These are phyloP conservation scores for Crotalus horridus DNA, from an alignment of 2,113 vertebrate species.

Conservation along the genomic window DNA sequence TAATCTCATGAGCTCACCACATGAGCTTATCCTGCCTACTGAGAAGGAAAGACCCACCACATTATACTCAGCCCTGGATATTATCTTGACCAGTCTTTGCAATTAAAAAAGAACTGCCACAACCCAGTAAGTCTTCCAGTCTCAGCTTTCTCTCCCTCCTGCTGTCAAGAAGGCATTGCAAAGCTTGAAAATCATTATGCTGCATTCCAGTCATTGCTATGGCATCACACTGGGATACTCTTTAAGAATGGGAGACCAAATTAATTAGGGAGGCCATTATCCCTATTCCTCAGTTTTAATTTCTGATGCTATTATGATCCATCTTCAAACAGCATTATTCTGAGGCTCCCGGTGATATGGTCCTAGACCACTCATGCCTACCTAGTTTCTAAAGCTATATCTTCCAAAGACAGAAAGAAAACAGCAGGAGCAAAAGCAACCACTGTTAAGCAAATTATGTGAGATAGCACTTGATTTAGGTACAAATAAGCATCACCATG, in stretches of 20 bases:
- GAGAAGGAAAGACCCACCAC: not conserved
- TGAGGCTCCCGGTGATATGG: not conserved
- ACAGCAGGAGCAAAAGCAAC: not conserved
- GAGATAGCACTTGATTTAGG: not conserved
- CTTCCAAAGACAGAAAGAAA: not conserved
- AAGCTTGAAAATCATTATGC: not conserved
- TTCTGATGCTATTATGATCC: not conserved
- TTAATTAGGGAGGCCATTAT: not conserved
- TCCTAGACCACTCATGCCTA: not conserved
- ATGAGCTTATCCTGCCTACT: slow-evolving; percentile 8
- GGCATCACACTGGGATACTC: slow-evolving; percentile 1
- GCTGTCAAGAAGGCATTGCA: slow-evolving; percentile 8
- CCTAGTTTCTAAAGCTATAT: not conserved
- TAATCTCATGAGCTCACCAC: not conserved
- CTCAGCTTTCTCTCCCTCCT: not conserved
- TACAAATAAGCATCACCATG: not conserved
- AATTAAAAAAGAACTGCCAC: not conserved
- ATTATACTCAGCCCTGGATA: not conserved
- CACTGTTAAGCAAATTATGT: not conserved
- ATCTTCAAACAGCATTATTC: not conserved
- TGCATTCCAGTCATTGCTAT: slow-evolving; percentile 13
- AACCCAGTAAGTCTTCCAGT: not conserved
- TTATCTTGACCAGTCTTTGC: not conserved
- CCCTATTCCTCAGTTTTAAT: not conserved
- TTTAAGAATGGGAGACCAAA: slow-evolving; percentile 5